These are phyloP conservation scores for Pantherophis vulpinus DNA, from an alignment of 2,797 vertebrate species.

Conservation along the genomic window DNA sequence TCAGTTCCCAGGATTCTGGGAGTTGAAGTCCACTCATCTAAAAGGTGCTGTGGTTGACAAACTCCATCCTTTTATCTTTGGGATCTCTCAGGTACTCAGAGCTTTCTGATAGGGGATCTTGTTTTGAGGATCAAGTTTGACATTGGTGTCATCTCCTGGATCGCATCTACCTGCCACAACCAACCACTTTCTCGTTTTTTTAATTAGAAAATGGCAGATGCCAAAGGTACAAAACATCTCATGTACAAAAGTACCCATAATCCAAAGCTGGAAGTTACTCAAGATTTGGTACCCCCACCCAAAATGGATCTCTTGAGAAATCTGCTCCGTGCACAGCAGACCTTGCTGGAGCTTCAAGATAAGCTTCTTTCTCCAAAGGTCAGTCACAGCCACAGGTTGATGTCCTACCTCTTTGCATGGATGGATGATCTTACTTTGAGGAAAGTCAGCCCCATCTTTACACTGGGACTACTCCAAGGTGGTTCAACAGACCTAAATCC, in stretches of 20 bases:
- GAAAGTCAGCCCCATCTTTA: neutral
- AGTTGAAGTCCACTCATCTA: neutral
- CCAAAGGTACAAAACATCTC: neutral
- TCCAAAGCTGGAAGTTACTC: neutral
- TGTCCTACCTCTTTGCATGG: neutral
- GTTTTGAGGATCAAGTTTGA: neutral
- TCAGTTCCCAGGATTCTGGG: neutral
- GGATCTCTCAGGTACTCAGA: neutral
- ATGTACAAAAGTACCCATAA: neutral
- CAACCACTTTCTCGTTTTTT: neutral
- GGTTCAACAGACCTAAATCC: neutral
- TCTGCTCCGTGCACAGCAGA: accelerated
- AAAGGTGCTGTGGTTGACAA: neutral
- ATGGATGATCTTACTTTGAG: neutral
- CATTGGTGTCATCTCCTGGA: neutral
- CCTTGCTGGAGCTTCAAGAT: accelerated
- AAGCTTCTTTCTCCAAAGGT: neutral
- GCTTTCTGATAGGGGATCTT: neutral
- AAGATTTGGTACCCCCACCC: neutral
- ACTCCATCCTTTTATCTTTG: neutral
- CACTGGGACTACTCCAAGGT: too few species aligned
- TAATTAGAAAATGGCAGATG: neutral
- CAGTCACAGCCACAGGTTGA: neutral
- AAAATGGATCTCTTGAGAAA: neutral
- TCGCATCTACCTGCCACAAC: neutral